Evolutionary conservation across 2,797 vertebrate species (phyloP).

Genomic region (Anas flavirostris): DNA sequence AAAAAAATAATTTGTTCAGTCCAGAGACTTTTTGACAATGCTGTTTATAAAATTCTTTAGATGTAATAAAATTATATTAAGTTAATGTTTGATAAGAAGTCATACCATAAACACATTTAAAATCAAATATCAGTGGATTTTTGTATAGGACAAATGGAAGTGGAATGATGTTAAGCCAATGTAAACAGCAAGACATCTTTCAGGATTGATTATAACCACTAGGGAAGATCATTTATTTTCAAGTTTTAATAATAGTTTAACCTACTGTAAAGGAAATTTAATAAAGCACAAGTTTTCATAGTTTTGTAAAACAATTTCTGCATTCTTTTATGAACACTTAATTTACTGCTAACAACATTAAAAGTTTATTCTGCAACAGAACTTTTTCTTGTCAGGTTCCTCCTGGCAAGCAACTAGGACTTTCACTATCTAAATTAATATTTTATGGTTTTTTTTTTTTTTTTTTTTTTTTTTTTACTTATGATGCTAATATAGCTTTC

Average conservation of each 20-base stretch:
- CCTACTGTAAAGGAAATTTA: neutral
- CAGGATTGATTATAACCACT: slow-evolving; percentile 33
- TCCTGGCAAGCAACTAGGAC: neutral
- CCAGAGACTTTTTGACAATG: neutral
- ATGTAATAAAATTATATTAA: neutral
- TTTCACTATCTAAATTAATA: neutral
- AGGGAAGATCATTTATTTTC: slow-evolving; percentile 23
- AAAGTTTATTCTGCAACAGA: neutral
- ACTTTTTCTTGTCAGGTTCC: neutral
- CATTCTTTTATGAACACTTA: neutral
- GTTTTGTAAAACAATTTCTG: neutral
- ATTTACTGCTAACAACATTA: neutral
- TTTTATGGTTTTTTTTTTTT: neutral
- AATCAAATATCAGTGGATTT: slow-evolving; percentile 22
- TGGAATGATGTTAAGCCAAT: neutral
- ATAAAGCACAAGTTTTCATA: neutral
- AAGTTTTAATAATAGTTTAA: slow-evolving; percentile 9
- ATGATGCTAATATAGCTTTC: neutral
- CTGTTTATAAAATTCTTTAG: neutral
- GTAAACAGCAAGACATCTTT: neutral
- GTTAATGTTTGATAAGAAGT: slow-evolving; percentile 26
- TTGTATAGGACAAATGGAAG: slow-evolving; percentile 32
- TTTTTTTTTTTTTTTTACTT: neutral
- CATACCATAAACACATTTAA: neutral
- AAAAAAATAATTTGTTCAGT: neutral